Percentiles rank a stretch among this genome's conserved stretches.
Evolutionary conservation across 2,888 invertebrate species (phyloP).

Genomic region (Caenorhabditis becei): DNA sequence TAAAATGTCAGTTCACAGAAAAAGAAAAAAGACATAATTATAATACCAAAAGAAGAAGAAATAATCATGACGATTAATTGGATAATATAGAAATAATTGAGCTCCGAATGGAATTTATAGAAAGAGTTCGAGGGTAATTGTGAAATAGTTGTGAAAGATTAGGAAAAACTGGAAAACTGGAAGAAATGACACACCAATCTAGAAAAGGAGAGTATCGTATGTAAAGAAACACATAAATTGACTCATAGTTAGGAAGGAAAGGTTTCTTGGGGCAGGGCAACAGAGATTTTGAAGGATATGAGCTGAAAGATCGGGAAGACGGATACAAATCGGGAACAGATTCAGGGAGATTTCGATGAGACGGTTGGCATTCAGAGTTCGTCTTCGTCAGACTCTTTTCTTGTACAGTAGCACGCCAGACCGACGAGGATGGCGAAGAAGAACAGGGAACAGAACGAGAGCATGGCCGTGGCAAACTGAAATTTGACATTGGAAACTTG

Average conservation of each 20-base stretch:
- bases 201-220: conserved; percentile 17
- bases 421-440: conserved; percentile 82
- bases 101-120: conserved; percentile 40
- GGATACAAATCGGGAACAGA: background rate
- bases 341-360: background rate
- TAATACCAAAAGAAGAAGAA: conserved; percentile 1
- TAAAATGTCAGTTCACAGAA: background rate
- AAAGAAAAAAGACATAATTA: conserved; percentile 4
- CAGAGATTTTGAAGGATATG: conserved; percentile 8
- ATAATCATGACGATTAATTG: conserved; percentile 30
- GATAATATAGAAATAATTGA: conserved; percentile 31
- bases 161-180: conserved; percentile 4
- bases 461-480: conserved; percentile 81
- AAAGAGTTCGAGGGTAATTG: conserved; percentile 50
- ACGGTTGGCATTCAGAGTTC: conserved; percentile 65
- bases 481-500: conserved; percentile 24
- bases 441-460: conserved; percentile 81
- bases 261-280: conserved; percentile 8
- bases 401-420: conserved; percentile 81
- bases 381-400: conserved; percentile 81
- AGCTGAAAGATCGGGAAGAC: conserved; percentile 10
- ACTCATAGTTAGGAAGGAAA: conserved; percentile 9
- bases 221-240: conserved; percentile 18
- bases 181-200: conserved; percentile 36
- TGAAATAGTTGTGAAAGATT: conserved; percentile 39